phyloP scores from a whole-genome alignment of 2,888 invertebrate genomes.

The Gastracanthus pulcherrimus region DNA sequence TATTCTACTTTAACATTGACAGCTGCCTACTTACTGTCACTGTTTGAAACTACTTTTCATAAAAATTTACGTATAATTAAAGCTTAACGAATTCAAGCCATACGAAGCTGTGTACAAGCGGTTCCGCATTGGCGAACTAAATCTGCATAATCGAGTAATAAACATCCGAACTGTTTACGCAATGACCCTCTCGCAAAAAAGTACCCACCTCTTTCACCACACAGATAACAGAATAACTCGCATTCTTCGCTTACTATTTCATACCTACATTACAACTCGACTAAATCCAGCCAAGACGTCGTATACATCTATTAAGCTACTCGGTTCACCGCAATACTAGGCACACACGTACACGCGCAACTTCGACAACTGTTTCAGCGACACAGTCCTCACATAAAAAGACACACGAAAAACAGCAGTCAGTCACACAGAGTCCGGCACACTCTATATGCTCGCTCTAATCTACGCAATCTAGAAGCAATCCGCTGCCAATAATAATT shows the following conservation, averaged over 20 bases:
- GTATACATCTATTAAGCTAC: neutral
- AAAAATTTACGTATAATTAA: too few relatives aligned
- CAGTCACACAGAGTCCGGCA: too few relatives aligned
- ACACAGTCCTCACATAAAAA: neutral
- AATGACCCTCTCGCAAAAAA: neutral
- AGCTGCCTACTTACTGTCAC: too few relatives aligned
- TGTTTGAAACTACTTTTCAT: too few relatives aligned
- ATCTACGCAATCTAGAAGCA: constrained; percentile 22
- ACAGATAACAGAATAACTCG: neutral
- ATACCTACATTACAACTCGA: neutral
- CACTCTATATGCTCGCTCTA: too few relatives aligned
- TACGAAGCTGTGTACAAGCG: too few relatives aligned
- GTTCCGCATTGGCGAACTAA: too few relatives aligned
- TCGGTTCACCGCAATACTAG: neutral
- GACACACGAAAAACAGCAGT: constrained; percentile 8
- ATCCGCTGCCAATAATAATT: constrained; percentile 38
- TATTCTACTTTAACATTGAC: too few relatives aligned
- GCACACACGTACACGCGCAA: neutral
- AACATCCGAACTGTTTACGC: neutral
- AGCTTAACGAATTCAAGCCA: too few relatives aligned
- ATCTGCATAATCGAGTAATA: neutral
- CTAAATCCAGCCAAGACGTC: neutral
- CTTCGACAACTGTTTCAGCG: neutral
- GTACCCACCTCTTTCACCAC: neutral
- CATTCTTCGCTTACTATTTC: neutral